Conservation (phyloP, 2,113 vertebrate genomes). For the Acanthochromis polyacanthus region DNA sequence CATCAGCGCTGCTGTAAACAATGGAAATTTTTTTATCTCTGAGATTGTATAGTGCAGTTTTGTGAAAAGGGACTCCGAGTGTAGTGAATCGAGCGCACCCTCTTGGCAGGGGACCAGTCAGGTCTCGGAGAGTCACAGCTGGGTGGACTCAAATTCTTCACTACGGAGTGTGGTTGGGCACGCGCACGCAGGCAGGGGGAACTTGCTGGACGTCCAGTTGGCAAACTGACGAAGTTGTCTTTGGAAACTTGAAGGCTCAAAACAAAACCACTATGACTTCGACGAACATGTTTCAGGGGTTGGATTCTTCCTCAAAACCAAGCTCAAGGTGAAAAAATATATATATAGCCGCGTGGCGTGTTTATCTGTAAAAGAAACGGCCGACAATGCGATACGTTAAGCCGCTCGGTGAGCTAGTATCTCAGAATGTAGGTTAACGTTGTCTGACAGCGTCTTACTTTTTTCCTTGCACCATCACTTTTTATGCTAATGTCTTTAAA, state of each 20-base stretch:
- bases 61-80: not conserved
- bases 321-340: constrained; percentile 87
- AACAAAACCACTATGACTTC: constrained; percentile 78
- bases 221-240: constrained; percentile 70
- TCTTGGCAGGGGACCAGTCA: constrained; percentile 42
- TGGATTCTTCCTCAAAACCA: constrained; percentile 81
- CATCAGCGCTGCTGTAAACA: too few species aligned
- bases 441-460: not conserved
- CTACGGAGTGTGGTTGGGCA: constrained; percentile 30
- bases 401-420: constrained; percentile 15
- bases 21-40: too few species aligned
- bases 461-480: not conserved
- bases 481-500: not conserved
- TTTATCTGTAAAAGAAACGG: constrained; percentile 1
- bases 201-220: constrained; percentile 67
- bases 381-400: not conserved
- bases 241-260: constrained; percentile 59
- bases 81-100: constrained; percentile 30
- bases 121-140: constrained; percentile 39
- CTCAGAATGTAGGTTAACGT: constrained; percentile 24
- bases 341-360: not conserved
- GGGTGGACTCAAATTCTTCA: constrained; percentile 59
- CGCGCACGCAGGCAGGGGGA: constrained; percentile 50
- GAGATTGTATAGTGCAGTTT: too few species aligned
- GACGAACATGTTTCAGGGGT: constrained; percentile 88